Base-by-base conservation (phyloP, 1,140 invertebrate species). In the Bombus huntii region DNA sequence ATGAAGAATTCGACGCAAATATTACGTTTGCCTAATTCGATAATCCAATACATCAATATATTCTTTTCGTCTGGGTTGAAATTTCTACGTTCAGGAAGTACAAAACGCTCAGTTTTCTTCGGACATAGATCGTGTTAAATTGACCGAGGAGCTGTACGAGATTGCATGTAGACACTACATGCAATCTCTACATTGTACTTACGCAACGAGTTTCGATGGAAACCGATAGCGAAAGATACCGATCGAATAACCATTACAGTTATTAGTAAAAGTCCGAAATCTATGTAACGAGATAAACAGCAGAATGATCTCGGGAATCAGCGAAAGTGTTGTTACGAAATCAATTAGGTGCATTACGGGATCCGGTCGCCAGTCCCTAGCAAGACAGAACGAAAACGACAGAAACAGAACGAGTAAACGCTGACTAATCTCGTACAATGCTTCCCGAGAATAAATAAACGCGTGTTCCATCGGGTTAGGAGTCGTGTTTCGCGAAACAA, bases 371-470 rank as follows among this genome's bases (percentile, higher is more conserved):
- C 8, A 65, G 34, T 79, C 28, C 65, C 42, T 37, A 72, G 37
- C n/a, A 10, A 28, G 12, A 1, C 8, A 2, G 28, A 18, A 15
- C n/a, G 39, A 62, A 37, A 85, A 37, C 39, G 68, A 68, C 34
- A 62, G 66, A 70, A 68, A 34, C 83, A 15, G 37, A 53, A 18
- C 42, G n/a, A 59, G 37, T 66, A 22, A 53, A 39, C 59, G 39
- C 65, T 73, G 68, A 81, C 83, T 88, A 89, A 89, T 88, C 87
- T 68, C 44, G 74, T 70, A 85, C 83, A 85, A 89, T 81, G 68
- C 18, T 12, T n/a, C 31, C 5, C 15, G 13, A 53, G 53, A 72
- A 79, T 65, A 66, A 59, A 81, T 37, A 70, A 70, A 86, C 79
- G 79, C 71, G 74, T 42, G 59, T 73, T 71, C 74, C 78, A 72